Evolutionary conservation across 1,140 invertebrate species (phyloP), one percentile per base, ranked within the genome.

Genomic region (Trinorchestia longiramus): DNA sequence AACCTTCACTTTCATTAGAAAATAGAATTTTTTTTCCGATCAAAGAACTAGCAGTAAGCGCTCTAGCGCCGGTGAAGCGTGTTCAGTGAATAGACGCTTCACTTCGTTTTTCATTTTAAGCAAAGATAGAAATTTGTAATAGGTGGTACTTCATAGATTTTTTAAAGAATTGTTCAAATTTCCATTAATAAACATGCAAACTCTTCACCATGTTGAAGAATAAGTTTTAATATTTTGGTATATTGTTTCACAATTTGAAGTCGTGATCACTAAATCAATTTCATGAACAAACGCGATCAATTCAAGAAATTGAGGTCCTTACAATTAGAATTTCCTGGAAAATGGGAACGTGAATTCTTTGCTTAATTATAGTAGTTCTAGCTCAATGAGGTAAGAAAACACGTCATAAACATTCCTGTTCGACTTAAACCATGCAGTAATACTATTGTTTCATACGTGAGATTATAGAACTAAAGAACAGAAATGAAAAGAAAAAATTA

Each of bases 1-100:
- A 94, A 94, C 92, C 43, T 47, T 94, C 92, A 47, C 92, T 94
- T 94, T 94, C 92, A 94, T 94, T 94, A 94, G 92, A 94, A 94
- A 94, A 45, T 94, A 36, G 43, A 94, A 94, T 43, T 94, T 94
- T 43, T 92, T 92, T 36, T 40, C 17, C 43, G 43, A 43, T 44
- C 41, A 15, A 91, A 91, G 43, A 91, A 91, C 43, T 0, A 43
- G 41, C 41, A 43, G 15, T 41, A 91, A 91, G 43, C 41, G 41
- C 28, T 44, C 6, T 91, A 91, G 0, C 28, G 41, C 43, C 88
- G 36, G 3, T 42, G 88, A 91, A 91, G 88, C 88, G 88, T 42
- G 28, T 19, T 11, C 28, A 77, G 62, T 28, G 15, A 23, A 36
- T 77, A 77, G 28, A 77, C 62, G 11, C 15, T 77, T 36, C 1